Percentiles rank a stretch among this genome's conserved stretches.
phyloP scores from a whole-genome alignment of 2,888 invertebrate species.

The Acronicta psi region DNA sequence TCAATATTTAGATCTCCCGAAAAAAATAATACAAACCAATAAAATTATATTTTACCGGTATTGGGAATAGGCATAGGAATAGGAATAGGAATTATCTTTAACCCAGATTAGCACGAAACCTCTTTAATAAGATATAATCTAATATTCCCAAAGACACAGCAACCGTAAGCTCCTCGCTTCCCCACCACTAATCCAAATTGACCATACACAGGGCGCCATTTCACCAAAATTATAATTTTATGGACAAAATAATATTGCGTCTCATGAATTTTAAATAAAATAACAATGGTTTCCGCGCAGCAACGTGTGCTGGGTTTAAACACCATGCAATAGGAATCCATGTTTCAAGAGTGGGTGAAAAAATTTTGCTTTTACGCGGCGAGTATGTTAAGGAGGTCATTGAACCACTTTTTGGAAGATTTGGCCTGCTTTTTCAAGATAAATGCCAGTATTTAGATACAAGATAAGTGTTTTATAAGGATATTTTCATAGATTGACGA shows the following conservation, averaged over 20 bases:
- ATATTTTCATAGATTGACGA: slow-evolving; percentile 38
- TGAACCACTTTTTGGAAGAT: slow-evolving; percentile 47
- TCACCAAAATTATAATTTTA: slow-evolving; percentile 60
- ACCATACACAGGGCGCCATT: slow-evolving; percentile 50
- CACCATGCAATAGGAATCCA: slow-evolving; percentile 59
- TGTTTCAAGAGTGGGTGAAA: slow-evolving; percentile 52
- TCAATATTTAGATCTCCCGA: too few relatives aligned
- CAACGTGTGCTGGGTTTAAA: slow-evolving; percentile 73
- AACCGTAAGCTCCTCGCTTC: slow-evolving; percentile 4
- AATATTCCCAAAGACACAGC: not conserved
- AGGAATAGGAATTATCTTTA: not conserved
- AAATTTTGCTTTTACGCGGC: slow-evolving; percentile 48
- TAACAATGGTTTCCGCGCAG: slow-evolving; percentile 72
- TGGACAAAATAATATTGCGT: slow-evolving; percentile 64
- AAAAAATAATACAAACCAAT: too few relatives aligned
- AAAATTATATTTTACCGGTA: not conserved
- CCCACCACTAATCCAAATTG: slow-evolving; percentile 35
- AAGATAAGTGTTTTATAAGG: slow-evolving; percentile 40
- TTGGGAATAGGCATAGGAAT: too few relatives aligned
- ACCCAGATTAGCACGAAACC: slow-evolving; percentile 1
- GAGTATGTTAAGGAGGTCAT: slow-evolving; percentile 44
- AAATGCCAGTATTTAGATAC: slow-evolving; percentile 45
- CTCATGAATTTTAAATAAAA: slow-evolving; percentile 80
- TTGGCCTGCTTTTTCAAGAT: slow-evolving; percentile 46
- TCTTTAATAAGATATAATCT: slow-evolving; percentile 10